Percentiles rank a stretch among this genome's conserved stretches.
These are phyloP conservation scores for Alsophila aescularia DNA, from an alignment of 2,888 invertebrate genomes.

Conservation along the genomic window DNA sequence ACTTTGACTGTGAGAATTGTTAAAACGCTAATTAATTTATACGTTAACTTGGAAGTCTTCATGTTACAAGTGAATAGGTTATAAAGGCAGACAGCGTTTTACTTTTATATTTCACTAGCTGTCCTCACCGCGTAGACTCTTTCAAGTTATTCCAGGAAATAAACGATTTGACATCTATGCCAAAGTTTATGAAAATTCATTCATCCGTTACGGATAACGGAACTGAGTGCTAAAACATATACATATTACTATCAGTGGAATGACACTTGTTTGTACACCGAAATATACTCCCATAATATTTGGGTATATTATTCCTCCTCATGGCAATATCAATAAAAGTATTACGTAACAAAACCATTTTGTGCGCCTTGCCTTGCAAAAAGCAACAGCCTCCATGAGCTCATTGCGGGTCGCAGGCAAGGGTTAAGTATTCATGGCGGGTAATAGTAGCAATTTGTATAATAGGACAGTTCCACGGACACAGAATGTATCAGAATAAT, in stretches of 20 bases:
- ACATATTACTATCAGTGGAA: no score
- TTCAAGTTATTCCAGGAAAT: no score
- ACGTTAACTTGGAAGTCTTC: no score
- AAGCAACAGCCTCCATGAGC: slow-evolving; percentile 3
- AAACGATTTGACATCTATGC: no score
- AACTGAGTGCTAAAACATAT: no score
- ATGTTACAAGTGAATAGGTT: no score
- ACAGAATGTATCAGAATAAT: neutral
- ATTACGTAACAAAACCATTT: neutral
- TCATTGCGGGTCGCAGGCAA: slow-evolving; percentile 7
- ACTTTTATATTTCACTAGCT: no score
- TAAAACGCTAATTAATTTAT: neutral
- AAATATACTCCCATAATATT: neutral
- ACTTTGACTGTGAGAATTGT: neutral
- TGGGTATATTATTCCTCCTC: neutral
- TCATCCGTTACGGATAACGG: no score
- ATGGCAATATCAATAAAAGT: neutral
- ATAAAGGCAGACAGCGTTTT: no score
- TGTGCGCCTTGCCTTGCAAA: neutral
- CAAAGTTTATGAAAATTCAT: no score
- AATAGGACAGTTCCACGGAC: slow-evolving; percentile 27
- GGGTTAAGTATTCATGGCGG: slow-evolving; percentile 51
- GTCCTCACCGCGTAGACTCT: no score
- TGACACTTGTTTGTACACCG: no score
- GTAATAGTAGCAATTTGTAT: slow-evolving; percentile 54